Conservation (phyloP, 2,888 invertebrate genomes). For the Cheilosia pagana region DNA sequence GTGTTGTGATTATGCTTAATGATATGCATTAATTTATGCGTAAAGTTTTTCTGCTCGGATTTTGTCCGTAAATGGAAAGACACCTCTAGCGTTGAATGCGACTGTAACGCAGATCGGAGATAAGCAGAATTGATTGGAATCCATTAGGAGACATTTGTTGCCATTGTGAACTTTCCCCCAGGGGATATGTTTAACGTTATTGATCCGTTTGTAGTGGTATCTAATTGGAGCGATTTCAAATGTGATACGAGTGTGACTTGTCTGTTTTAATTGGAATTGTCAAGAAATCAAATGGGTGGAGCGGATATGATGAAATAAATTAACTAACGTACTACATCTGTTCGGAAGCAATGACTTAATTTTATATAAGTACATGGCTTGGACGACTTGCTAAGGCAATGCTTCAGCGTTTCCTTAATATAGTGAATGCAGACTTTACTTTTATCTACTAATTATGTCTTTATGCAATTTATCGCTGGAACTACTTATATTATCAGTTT, state of each 20-base stretch:
- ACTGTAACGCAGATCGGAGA: not conserved
- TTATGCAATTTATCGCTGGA: too few relatives aligned
- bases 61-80: not conserved
- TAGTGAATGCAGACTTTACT: too few relatives aligned
- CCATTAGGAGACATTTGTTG: conserved; percentile 11
- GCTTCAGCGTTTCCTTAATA: too few relatives aligned
- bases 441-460: too few relatives aligned
- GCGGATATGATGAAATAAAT: not conserved
- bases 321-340: not conserved
- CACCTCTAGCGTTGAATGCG: conserved; percentile 15
- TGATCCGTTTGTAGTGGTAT: conserved; percentile 2
- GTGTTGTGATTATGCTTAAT: conserved; percentile 31
- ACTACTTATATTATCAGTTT: too few relatives aligned
- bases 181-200: conserved; percentile 4
- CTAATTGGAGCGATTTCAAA: conserved; percentile 23
- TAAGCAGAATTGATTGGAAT: conserved; percentile 24
- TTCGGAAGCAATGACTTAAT: not conserved
- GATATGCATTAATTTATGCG: conserved; percentile 30
- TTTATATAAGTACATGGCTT: not conserved
- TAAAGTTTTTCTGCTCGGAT: not conserved
- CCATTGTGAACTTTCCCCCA: not conserved
- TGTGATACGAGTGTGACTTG: not conserved
- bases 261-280: not conserved
- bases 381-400: too few relatives aligned
- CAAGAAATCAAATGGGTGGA: not conserved